A percentile compares a stretch with the other conserved stretches of the same genome.
These are phyloP conservation scores for Clarias laeviceps DNA, from an alignment of 2,797 vertebrate genomes.

Conservation along the genomic window DNA sequence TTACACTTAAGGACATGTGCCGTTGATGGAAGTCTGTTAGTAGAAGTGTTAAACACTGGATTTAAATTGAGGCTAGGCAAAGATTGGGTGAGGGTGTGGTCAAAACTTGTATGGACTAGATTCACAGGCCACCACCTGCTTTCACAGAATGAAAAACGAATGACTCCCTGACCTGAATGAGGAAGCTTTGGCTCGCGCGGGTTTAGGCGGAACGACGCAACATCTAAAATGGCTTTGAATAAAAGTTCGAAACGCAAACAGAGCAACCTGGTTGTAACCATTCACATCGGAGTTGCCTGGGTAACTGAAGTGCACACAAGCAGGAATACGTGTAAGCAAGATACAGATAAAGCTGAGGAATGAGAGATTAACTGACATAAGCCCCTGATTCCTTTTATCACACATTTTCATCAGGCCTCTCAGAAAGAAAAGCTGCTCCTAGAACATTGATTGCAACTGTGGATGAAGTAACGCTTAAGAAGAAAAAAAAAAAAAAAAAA, in stretches of 20 bases:
- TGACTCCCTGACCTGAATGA: conserved; percentile 33
- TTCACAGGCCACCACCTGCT: conserved; percentile 44
- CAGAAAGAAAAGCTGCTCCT: conserved; percentile 30
- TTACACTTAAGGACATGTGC: neutral
- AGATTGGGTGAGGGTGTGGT: conserved; percentile 25
- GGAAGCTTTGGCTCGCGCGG: neutral
- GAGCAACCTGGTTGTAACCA: neutral
- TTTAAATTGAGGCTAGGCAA: conserved; percentile 33
- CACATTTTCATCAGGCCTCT: conserved; percentile 20
- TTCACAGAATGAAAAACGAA: conserved; percentile 27
- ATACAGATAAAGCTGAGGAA: conserved; percentile 32
- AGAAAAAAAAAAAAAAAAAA: conserved; percentile 15
- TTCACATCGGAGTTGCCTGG: neutral
- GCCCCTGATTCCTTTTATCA: conserved; percentile 37
- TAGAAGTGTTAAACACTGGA: conserved; percentile 20
- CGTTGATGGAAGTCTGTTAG: neutral
- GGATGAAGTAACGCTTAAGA: neutral
- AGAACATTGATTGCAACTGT: conserved; percentile 26
- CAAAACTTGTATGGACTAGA: conserved; percentile 39
- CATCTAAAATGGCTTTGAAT: neutral
- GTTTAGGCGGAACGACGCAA: neutral
- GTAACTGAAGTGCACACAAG: conserved; percentile 2
- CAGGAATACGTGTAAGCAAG: neutral
- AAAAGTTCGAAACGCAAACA: neutral
- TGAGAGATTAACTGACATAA: conserved; percentile 43